Evolutionary conservation across 53 echinoderm and acorn worm genomes (phyloP), one percentile per base, ranked within the genome.

Genomic region (Luidia sarsii): DNA sequence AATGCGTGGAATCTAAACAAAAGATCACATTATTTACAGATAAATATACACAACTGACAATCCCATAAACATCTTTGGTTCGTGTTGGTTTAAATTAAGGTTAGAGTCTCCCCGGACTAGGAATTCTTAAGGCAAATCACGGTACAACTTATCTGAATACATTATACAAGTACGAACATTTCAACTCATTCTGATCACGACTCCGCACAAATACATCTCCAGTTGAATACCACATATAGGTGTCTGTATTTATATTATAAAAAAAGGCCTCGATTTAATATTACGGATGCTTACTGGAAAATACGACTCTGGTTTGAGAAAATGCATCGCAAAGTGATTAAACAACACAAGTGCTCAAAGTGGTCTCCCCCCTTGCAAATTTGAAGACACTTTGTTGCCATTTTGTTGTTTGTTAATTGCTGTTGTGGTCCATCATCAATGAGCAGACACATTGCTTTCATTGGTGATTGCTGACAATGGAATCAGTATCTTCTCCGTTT

Each of bases 81-180:
- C 77, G 45, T 61, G 61, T 45, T 45, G 59, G 48, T 60, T 77
- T 60, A 77, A 77, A 43, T 77, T 77, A 59, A 46, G 77, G 77
- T 77, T 77, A 77, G 77, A 77, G 77, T 77, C 77, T 1, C 60
- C 29, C 8, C 21, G 77, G 62, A 77, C 77, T 77, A 61, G 45
- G 7, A 8, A n/a, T 38, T 41, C 30, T 19, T 61, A 77, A 77
- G 77, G 77, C 77, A 77, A 77, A 60, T 60, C 32, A 61, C 48
- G 77, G 77, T 77, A 77, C 43, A 56, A 27, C 39, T 56, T 41
- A 41, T 41, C 41, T 74, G 77, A 77, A 77, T 77, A 77, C 77
- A 22, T 43, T 45, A 13, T 18, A 43, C 45, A 20, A 10, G 22
- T n/a, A 33, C n/a, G n/a, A n/a, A n/a, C n/a, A n/a, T n/a, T n/a